Evolutionary conservation across 2,797 vertebrate species (phyloP).

Genomic region (Dromococcyx pavoninus): DNA sequence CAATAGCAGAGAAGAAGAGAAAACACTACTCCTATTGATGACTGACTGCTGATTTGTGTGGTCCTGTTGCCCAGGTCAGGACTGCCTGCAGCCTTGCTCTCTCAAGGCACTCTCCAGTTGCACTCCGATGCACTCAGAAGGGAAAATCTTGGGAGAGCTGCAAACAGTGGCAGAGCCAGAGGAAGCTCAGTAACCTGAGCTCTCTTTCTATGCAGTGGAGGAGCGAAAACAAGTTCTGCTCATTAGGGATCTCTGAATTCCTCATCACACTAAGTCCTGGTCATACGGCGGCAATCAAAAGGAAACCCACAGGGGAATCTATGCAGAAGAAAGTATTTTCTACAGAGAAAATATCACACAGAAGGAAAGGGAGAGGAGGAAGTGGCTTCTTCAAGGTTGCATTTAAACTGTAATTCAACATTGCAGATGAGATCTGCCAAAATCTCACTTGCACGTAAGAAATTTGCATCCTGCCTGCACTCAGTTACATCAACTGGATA

Average conservation of each 20-base stretch:
- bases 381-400: neutral
- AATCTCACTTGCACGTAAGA: neutral
- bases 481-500: neutral
- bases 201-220: rapidly evolving
- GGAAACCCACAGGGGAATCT: neutral
- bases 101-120: rapidly evolving
- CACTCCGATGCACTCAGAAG: rapidly evolving
- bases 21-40: neutral
- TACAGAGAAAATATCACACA: neutral
- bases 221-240: neutral
- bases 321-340: neutral
- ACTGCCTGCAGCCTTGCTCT: neutral
- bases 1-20: neutral
- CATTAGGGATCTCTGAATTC: neutral
- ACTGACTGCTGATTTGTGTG: rapidly evolving
- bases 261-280: neutral
- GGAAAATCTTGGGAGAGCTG: neutral
- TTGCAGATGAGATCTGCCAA: neutral
- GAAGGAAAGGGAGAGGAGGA: neutral
- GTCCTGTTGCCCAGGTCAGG: neutral
- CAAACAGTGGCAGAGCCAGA: neutral
- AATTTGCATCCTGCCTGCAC: neutral
- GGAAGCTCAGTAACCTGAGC: neutral
- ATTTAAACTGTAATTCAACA: neutral
- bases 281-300: neutral